Evolutionary conservation across 1,140 invertebrate genomes (phyloP).

Genomic region (Stratiolaelaps scimitus): DNA sequence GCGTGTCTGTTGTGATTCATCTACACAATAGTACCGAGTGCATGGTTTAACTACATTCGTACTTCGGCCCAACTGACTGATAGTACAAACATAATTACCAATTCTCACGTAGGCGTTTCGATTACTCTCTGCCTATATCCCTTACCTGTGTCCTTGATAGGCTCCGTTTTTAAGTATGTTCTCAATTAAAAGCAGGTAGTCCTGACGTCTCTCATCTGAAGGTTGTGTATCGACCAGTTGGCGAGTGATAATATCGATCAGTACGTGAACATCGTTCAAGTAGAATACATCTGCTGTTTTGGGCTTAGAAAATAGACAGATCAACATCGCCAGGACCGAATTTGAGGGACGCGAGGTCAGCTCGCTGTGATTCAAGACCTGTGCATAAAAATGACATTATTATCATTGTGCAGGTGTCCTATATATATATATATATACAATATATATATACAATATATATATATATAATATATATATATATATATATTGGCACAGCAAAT

Average conservation of each 20-base stretch:
- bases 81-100: not conserved
- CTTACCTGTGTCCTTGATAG: conserved; percentile 28
- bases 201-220: conserved; percentile 58
- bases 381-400: not conserved
- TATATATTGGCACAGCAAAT: conserved; percentile 48
- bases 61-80: not conserved
- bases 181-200: conserved; percentile 27
- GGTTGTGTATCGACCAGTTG: conserved; percentile 72
- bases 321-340: conserved; percentile 72
- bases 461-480: not conserved
- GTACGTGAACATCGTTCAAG: conserved; percentile 79
- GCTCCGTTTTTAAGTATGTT: conserved; percentile 27
- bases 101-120: not conserved
- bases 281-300: conserved; percentile 71
- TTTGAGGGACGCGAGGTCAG: conserved; percentile 55
- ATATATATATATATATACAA: not conserved
- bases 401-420: conserved; percentile 17
- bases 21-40: too few relatives aligned
- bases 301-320: conserved; percentile 62
- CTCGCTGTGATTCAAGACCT: conserved; percentile 55
- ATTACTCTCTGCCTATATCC: not conserved
- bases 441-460: not conserved
- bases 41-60: not conserved
- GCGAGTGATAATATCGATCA: conserved; percentile 76
- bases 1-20: too few relatives aligned